Conservation (phyloP, 2,797 vertebrate genomes). For the Neoniphon sammara region DNA sequence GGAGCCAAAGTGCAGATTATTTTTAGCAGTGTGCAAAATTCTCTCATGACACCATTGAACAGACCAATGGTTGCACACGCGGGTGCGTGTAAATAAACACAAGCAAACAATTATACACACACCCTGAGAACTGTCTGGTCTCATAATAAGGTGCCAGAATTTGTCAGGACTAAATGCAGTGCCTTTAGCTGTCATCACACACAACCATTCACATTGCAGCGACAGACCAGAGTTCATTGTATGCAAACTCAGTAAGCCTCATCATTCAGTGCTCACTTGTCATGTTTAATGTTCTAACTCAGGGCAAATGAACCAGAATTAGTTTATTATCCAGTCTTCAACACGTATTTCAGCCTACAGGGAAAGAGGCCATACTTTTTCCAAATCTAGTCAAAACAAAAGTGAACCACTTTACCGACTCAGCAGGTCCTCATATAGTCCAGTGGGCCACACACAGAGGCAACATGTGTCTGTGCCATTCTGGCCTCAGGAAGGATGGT, state of each 20-base stretch:
- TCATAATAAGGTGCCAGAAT: conserved; percentile 76
- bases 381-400: conserved; percentile 47
- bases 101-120: conserved; percentile 33
- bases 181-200: conserved; percentile 20
- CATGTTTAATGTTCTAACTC: background rate
- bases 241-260: conserved; percentile 45
- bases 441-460: conserved; percentile 70
- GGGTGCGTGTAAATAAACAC: conserved; percentile 44
- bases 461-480: conserved; percentile 57
- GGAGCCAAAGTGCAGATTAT: conserved; percentile 66
- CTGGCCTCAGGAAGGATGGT: conserved; percentile 57
- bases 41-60: conserved; percentile 40
- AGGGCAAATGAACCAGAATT: conserved; percentile 20
- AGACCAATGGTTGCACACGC: conserved; percentile 30
- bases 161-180: conserved; percentile 69
- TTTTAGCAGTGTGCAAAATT: conserved; percentile 76
- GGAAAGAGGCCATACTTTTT: conserved; percentile 38
- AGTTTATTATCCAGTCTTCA: conserved; percentile 33
- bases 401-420: conserved; percentile 51
- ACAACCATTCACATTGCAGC: conserved; percentile 41
- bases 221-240: conserved; percentile 41
- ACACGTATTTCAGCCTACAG: conserved; percentile 30
- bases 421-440: conserved; percentile 66
- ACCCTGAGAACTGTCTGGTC: conserved; percentile 51
- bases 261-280: conserved; percentile 43